A percentile compares a stretch with the other conserved stretches of the same genome.
Conservation (phyloP, 2,888 invertebrate genomes). For the Griposia aprilina region DNA sequence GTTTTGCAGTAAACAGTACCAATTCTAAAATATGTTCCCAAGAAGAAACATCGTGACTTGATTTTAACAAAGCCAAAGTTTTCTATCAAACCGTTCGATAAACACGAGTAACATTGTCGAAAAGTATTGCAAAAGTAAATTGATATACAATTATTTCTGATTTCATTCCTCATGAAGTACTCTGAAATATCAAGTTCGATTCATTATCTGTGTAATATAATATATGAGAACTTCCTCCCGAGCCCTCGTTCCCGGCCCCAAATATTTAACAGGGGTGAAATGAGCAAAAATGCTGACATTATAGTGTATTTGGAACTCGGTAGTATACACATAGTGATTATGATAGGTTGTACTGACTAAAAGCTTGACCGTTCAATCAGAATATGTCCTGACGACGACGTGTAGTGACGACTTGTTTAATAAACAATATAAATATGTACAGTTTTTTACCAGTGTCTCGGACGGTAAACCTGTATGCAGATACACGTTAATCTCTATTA, state of each 20-base stretch:
- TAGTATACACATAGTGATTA: not conserved
- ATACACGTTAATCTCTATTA: not conserved
- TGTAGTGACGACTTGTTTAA: not conserved
- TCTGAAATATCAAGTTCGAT: not conserved
- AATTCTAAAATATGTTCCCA: not conserved
- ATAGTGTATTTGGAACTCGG: not conserved
- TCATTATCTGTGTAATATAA: not conserved
- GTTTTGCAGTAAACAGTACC: not conserved
- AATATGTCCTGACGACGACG: too few species aligned
- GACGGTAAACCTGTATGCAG: not conserved
- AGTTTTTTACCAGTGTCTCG: not conserved
- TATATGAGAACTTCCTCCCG: not conserved
- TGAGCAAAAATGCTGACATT: not conserved
- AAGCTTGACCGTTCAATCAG: not conserved
- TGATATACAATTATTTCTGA: not conserved
- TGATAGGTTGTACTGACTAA: not conserved
- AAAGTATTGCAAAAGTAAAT: not conserved
- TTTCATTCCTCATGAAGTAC: not conserved
- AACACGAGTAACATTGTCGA: not conserved
- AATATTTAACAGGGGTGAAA: constrained; percentile 5
- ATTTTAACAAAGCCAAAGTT: not conserved
- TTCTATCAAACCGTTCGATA: not conserved
- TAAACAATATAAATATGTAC: not conserved
- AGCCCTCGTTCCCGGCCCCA: not conserved
- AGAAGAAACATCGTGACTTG: not conserved